Percentiles rank a stretch among this genome's conserved stretches.
Conservation (phyloP, 2,113 vertebrate species). For the Lota lota region DNA sequence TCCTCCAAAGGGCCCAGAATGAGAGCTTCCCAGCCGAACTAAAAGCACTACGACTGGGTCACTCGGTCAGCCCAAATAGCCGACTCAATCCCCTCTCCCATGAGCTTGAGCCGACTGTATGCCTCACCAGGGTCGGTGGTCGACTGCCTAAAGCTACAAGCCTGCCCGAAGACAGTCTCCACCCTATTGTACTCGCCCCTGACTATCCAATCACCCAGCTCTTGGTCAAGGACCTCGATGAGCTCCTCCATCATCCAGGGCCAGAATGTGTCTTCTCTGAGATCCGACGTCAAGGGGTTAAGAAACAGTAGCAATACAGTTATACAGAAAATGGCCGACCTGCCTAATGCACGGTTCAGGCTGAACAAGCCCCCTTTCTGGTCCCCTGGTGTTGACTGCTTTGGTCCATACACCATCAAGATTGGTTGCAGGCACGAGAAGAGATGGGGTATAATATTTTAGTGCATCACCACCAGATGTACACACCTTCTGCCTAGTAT, state of each 20-base stretch:
- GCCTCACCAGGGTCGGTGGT: too few relatives aligned
- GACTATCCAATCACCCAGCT: slow-evolving; percentile 9
- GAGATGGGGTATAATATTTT: slow-evolving; percentile 3
- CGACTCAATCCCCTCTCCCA: too few relatives aligned
- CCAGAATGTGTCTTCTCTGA: slow-evolving; percentile 21
- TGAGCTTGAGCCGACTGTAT: too few relatives aligned
- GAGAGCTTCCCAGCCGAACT: too few relatives aligned
- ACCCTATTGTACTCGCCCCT: slow-evolving; percentile 1
- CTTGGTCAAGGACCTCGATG: slow-evolving; percentile 4
- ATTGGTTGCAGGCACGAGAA: slow-evolving; percentile 5
- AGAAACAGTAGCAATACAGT: not conserved
- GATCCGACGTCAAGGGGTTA: slow-evolving; percentile 13
- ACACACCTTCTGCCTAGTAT: not conserved
- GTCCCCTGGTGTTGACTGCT: slow-evolving; percentile 17
- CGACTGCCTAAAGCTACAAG: not conserved
- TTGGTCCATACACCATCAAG: slow-evolving; percentile 7
- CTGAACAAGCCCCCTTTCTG: slow-evolving; percentile 11
- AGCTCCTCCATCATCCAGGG: slow-evolving; percentile 10
- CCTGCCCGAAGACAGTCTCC: slow-evolving; percentile 6
- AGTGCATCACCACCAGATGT: slow-evolving; percentile 1
- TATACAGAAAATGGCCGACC: slow-evolving; percentile 11
- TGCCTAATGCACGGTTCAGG: not conserved
- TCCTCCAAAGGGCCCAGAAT: too few relatives aligned
- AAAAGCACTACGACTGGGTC: too few relatives aligned
- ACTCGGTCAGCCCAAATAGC: too few relatives aligned